phyloP scores from a whole-genome alignment of 2,113 vertebrate genomes.

The Benitochromis conjunctus region DNA sequence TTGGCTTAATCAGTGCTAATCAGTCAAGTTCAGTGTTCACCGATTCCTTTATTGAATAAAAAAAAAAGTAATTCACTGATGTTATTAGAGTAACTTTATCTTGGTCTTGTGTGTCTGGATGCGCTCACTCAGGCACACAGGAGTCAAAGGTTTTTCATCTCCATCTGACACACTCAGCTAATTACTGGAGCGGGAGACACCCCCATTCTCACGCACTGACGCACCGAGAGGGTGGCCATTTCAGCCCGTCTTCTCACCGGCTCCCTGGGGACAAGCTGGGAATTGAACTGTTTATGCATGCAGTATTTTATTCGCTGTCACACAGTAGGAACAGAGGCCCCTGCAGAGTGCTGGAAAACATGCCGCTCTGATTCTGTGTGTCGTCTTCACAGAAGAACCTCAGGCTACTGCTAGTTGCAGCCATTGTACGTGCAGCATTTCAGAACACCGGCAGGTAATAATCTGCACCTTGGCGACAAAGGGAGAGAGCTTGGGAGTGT shows the following conservation, averaged over 20 bases:
- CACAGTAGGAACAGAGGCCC: conserved; percentile 15
- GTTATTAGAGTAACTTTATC: background rate
- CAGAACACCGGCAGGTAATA: conserved; percentile 25
- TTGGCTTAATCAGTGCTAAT: background rate
- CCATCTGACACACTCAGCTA: conserved; percentile 34
- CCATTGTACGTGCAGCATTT: background rate
- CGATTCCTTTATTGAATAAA: background rate
- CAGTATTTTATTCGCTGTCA: background rate
- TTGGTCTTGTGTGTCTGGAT: background rate
- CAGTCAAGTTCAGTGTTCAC: background rate
- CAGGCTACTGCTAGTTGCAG: background rate
- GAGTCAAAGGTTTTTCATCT: conserved; percentile 27
- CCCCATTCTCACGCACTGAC: background rate
- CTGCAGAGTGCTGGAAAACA: background rate
- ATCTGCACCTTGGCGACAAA: conserved; percentile 37
- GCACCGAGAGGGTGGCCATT: conserved; percentile 11
- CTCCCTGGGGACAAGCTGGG: conserved; percentile 27
- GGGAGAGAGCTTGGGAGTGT: conserved; percentile 33
- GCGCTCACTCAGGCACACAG: background rate
- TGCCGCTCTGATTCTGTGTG: background rate
- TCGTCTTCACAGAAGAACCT: background rate
- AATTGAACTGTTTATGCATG: conserved; percentile 29
- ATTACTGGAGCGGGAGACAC: conserved; percentile 14
- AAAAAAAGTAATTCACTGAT: background rate
- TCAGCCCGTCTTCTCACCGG: conserved; percentile 4